Base-by-base conservation (phyloP, 2,888 invertebrate species). In the Acleris literana region DNA sequence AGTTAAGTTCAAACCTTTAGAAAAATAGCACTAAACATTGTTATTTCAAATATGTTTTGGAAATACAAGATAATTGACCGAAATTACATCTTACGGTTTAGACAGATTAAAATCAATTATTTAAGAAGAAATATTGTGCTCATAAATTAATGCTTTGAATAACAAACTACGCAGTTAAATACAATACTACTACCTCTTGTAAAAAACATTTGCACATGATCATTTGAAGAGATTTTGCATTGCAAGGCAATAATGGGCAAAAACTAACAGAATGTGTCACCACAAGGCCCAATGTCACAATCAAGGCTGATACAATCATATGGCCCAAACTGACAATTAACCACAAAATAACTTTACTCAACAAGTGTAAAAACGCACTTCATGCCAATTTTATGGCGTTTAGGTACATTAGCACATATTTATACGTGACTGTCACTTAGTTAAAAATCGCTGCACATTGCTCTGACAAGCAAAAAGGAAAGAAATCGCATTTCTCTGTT, bases 221-320 rank as follows among this genome's bases (percentile, higher is more conserved):
- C 1, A 39, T 39, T 39, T 25, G 6, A 25, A 61, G 52, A 65
- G 51, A 65, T 64, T 71, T 68, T 70, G 63, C 49, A 60, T 51
- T 68, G 71, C 77, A 79, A 78, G 76, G 78, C 71, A 76, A 78
- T 56, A 49, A 20, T 52, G 54, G 18, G 20, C 51, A 56, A 52
- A 25, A 61, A 56, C 61, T 53, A 52, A 66, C 65, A 62, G 52
- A 62, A 46, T 62, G 52, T 52, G 61, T 57, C 48, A 52, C 39
- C 39, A 57, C 44, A 33, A 62, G 57, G 39, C 61, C 52, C 84
- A 90, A 86, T 86, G 87, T 86, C 87, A 89, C 74, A 86, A 84
- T 82, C 88, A 90, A 90, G 90, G 90, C 87, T 85, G 87, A 71
- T 70, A 74, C 76, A 82, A 84, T 86, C 80, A 83, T 79, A 80